Evolutionary conservation across 2,113 vertebrate species (phyloP), one percentile per base, ranked within the genome.

Genomic region (Vombatus ursinus): DNA sequence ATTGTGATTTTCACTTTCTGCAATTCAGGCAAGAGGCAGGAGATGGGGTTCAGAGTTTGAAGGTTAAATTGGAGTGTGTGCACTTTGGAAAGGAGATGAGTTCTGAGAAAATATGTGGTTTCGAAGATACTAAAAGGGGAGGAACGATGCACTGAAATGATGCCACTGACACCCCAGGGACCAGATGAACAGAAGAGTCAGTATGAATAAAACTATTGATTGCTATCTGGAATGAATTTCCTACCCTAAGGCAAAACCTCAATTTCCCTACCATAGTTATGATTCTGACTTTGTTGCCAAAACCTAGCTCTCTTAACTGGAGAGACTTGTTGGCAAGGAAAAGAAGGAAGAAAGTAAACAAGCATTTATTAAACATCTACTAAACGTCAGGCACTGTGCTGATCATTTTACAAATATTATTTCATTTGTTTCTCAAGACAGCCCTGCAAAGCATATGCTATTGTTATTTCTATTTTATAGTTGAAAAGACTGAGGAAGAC

Each of bases 131-230:
- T 22, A 77, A 77, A 68, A 8, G 68, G 37, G 16, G 2, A 22
- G 16, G 12, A 44, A 44, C 2, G 5, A 44, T 77, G 37, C 7
- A 2, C 16, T n/a, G 16, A 44, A 77, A 77, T 44, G 19, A 77
- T 44, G 37, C n/a, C 19, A 44, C 37, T n/a, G 3, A 0, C 5
- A 68, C 14, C 0, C 2, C 16, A 6, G 7, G 14, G 5, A 77
- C 37, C 44, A 14, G 16, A 77, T n/a, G 19, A 44, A 7, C 16
- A 77, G 2, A 2, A 44, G 37, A 77, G 16, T 26, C 22, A 77
- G n/a, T 22, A 22, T n/a, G 16, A 8, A 37, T 77, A 31, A 77
- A 14, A n/a, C n/a, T 77, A 16, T 77, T 5, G 68, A 16, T 77
- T 5, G 68, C 16, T 22, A n/a, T 22, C 14, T 8, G 12, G 4